phyloP scores from a whole-genome alignment of 2,797 vertebrate species.

The Meda fulgida region DNA sequence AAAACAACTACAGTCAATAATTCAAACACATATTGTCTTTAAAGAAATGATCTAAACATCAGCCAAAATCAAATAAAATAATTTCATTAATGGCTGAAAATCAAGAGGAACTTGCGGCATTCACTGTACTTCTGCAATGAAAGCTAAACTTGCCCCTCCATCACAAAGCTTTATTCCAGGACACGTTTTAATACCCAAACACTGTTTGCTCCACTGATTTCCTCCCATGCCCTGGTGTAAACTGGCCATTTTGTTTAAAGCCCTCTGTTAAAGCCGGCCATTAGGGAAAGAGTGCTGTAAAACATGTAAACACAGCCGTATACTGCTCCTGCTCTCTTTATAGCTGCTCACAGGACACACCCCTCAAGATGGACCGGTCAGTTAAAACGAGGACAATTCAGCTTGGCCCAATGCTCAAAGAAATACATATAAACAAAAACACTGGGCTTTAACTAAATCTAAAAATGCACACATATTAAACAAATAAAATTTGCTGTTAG shows the following conservation, averaged over 20 bases:
- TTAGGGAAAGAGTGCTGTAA: slow-evolving; percentile 58
- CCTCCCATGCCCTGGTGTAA: slow-evolving; percentile 49
- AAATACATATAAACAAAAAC: background rate
- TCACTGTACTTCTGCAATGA: background rate
- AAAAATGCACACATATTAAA: background rate
- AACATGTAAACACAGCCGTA: slow-evolving; percentile 56
- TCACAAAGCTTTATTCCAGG: slow-evolving; percentile 23
- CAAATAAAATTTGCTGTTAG: background rate
- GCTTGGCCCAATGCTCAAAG: slow-evolving; percentile 1
- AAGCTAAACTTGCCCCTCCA: background rate
- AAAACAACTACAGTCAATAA: background rate
- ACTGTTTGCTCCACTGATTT: slow-evolving; percentile 42
- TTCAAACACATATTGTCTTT: background rate
- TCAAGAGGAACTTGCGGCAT: background rate
- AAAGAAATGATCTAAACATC: background rate
- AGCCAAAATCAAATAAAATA: background rate
- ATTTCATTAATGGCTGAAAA: background rate
- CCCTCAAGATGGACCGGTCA: slow-evolving; percentile 43
- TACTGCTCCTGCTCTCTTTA: slow-evolving; percentile 52
- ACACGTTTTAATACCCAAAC: slow-evolving; percentile 41
- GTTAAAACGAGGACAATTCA: slow-evolving; percentile 35
- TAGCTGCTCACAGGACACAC: slow-evolving; percentile 28
- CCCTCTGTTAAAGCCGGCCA: slow-evolving; percentile 56
- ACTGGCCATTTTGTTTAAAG: slow-evolving; percentile 59
- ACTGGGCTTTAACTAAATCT: background rate